Evolutionary conservation across 2,113 vertebrate genomes (phyloP).

Genomic region (Mellivora capensis): DNA sequence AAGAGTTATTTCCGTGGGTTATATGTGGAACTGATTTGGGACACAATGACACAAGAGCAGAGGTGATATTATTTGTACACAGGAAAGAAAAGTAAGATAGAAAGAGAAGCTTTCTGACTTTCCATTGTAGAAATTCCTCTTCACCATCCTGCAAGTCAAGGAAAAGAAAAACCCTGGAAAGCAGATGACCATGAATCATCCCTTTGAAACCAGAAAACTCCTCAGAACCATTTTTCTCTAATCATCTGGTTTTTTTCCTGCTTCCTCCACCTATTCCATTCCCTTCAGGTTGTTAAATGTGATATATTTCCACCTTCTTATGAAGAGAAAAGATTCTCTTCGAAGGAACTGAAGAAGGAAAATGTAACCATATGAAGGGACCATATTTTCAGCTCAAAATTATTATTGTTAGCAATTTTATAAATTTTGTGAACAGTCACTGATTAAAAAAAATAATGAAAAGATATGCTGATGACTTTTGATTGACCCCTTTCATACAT

Average conservation of each 20-base stretch:
- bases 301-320: neutral
- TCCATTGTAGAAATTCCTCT: neutral
- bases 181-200: neutral
- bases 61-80: neutral
- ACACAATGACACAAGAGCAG: neutral
- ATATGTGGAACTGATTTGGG: neutral
- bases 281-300: neutral
- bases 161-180: neutral
- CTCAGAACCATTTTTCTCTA: neutral
- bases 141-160: neutral
- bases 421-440: neutral
- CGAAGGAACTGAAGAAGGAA: neutral
- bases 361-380: neutral
- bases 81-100: neutral
- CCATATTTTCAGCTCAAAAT: neutral
- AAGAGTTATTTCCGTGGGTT: neutral
- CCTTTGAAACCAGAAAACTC: accelerated
- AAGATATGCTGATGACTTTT: neutral
- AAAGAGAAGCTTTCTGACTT: neutral
- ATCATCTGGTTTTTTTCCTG: neutral
- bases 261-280: neutral
- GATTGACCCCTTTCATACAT: neutral
- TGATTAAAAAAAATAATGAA: neutral
- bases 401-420: neutral
- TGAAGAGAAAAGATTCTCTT: neutral